phyloP scores from a whole-genome alignment of 2,113 vertebrate genomes.

The Centrocercus urophasianus region DNA sequence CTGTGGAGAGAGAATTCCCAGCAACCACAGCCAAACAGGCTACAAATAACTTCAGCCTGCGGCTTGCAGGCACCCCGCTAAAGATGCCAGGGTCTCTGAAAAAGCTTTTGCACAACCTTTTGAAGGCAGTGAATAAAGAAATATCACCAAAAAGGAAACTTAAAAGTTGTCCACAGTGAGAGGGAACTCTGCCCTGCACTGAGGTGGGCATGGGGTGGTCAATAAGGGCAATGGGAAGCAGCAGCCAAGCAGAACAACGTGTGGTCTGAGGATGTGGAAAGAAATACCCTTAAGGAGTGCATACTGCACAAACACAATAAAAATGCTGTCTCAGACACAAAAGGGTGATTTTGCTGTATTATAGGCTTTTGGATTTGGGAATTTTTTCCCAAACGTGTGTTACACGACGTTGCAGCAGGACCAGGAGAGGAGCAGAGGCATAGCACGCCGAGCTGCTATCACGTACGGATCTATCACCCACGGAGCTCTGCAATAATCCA shows the following conservation, averaged over 20 bases:
- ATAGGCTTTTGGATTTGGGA: accelerated
- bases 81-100: neutral
- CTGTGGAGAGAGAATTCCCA: neutral
- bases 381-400: neutral
- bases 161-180: neutral
- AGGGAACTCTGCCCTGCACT: neutral
- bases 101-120: accelerated
- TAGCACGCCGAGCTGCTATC: neutral
- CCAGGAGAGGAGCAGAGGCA: neutral
- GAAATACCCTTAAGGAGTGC: neutral
- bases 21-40: neutral
- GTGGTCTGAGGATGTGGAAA: neutral
- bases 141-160: neutral
- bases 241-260: neutral
- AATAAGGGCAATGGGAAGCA: no score
- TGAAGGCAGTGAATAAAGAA: neutral
- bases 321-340: neutral
- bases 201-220: no score
- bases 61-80: neutral
- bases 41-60: neutral
- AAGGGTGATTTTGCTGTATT: neutral
- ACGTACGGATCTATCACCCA: neutral
- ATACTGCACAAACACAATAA: neutral
- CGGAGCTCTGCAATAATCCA: constrained; percentile 1
- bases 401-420: neutral